Evolutionary conservation across 2,888 invertebrate genomes (phyloP).

Genomic region (Nephrotoma flavescens): DNA sequence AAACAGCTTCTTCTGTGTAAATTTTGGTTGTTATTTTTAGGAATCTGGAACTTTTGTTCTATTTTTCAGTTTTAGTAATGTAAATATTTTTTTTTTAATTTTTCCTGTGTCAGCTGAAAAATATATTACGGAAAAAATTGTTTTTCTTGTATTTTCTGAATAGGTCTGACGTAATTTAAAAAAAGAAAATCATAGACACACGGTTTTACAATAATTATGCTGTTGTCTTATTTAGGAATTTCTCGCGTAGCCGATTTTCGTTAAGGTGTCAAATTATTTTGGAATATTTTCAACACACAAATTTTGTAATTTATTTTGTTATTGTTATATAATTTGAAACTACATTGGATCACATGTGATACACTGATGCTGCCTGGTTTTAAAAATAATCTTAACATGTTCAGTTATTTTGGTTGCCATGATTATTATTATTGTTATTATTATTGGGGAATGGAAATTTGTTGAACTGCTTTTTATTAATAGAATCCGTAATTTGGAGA

Average conservation of each 20-base stretch:
- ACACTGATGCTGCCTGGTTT: background rate
- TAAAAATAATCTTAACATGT: background rate
- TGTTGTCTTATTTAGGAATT: background rate
- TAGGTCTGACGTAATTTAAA: background rate
- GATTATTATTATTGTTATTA: background rate
- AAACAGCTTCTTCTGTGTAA: background rate
- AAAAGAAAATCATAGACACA: background rate
- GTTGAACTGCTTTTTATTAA: background rate
- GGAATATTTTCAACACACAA: background rate
- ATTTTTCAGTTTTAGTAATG: background rate
- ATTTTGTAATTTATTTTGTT: background rate
- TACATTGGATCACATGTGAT: background rate
- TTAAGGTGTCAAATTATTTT: background rate
- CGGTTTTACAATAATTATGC: background rate
- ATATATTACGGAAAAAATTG: background rate
- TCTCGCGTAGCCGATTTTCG: background rate
- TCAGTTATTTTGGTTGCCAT: background rate
- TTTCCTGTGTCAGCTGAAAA: background rate
- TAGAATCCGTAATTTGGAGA: background rate
- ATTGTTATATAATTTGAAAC: background rate
- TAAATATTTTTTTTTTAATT: background rate
- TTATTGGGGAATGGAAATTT: background rate
- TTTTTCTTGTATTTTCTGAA: background rate
- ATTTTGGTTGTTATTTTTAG: background rate
- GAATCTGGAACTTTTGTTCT: background rate